Base-by-base conservation (phyloP, 2,888 invertebrate species). In the Lepidocyrtinus sp. region DNA sequence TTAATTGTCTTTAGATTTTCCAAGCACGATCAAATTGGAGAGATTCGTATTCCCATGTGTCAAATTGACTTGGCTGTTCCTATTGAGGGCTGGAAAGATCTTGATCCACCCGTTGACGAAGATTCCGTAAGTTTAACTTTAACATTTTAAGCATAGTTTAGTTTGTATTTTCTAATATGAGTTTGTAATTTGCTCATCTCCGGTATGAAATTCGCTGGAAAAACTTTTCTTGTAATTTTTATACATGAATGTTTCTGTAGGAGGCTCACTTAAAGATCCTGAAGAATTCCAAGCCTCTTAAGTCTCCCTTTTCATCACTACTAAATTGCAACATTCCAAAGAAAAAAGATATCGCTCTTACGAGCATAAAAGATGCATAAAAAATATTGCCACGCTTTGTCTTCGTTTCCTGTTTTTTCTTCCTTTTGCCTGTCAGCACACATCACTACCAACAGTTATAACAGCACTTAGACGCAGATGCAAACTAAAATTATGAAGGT, bases 1-100 rank as follows among this genome's bases (percentile, higher is more conserved):
- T 19, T 19, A 55, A 25, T 19, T 26, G 24, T 36, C 24, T 62
- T 0, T 46, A 85, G 86, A 72, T 86, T 85, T 69, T 85, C 85
- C 0, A 86, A 86, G 73, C 86, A 86, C 76, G 86, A 86, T 83
- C 85, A 85, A 81, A 86, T 86, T 68, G 86, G 86, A 24, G 86
- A 86, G 77, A 83, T 86, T 63, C 83, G 83, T 68, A 80, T 86
- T 59, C 84, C 83, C 25, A 82, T 86, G 82, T 85, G 85, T 82
- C 84, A 85, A 82, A 83, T 86, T 27, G 85, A 86, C 68, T 83
- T 85, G 82, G 86, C 85, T 22, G 83, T 82, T 36, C 83, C 85
- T 7, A 82, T 84, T 59, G 85, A 86, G 72, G 86, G 83, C 19
- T 86, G 86, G 85, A 85, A 85, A 80, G 85, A 85, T 36, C 36